Conservation (phyloP, 92 coral and sea anemone genomes). For the Palythoa heliodiscus region DNA sequence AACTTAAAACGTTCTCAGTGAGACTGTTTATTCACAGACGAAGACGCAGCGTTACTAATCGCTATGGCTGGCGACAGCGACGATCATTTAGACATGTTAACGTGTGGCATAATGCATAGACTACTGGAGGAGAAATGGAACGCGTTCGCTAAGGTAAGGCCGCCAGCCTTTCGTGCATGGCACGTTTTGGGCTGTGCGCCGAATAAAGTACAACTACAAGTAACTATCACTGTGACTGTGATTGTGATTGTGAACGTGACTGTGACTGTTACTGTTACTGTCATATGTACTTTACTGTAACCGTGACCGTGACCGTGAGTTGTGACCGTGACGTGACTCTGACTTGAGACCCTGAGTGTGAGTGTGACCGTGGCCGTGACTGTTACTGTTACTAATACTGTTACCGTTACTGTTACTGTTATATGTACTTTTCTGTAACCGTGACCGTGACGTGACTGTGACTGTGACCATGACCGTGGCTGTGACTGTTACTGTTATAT, state of each 20-base stretch:
- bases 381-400: no score
- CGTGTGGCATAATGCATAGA: constrained; percentile 83
- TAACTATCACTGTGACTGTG: no score
- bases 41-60: constrained; percentile 72
- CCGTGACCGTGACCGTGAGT: no score
- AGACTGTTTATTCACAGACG: constrained; percentile 38
- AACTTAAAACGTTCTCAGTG: neutral
- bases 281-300: no score
- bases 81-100: constrained; percentile 77
- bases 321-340: no score
- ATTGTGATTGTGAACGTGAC: no score
- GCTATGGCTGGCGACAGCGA: constrained; percentile 70
- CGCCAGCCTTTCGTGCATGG: neutral
- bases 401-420: neutral
- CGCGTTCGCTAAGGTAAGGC: constrained; percentile 75
- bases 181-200: no score
- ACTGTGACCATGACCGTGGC: neutral
- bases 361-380: no score
- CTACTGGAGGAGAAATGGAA: constrained; percentile 87
- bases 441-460: no score
- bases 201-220: no score
- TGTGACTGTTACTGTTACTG: neutral
- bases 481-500: neutral
- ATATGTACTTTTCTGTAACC: no score
- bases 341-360: no score